phyloP scores from a whole-genome alignment of 1,140 invertebrate species.

The Doryteuthis pealeii region DNA sequence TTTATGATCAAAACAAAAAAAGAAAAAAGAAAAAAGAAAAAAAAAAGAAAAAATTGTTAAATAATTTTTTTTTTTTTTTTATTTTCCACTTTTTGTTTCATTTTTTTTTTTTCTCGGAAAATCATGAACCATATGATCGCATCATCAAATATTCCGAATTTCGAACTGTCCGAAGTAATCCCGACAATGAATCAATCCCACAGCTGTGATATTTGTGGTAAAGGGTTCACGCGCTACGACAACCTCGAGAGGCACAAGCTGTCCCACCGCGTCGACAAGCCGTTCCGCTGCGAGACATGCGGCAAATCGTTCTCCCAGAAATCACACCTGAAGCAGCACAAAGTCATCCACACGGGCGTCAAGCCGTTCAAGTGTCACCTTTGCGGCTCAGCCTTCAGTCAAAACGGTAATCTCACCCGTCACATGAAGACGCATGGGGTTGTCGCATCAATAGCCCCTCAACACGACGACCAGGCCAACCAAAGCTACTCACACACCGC shows the following conservation, averaged over 20 bases:
- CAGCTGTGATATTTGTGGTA: slow-evolving; percentile 24
- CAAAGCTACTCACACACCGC: neutral
- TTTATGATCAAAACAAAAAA: no score
- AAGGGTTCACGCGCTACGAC: slow-evolving; percentile 16
- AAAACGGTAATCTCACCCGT: slow-evolving; percentile 62
- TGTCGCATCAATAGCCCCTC: slow-evolving; percentile 43
- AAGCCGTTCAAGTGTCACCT: slow-evolving; percentile 56
- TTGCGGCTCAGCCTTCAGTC: slow-evolving; percentile 61
- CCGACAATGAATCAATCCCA: slow-evolving; percentile 38
- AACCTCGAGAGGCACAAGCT: slow-evolving; percentile 22
- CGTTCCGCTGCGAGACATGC: slow-evolving; percentile 77
- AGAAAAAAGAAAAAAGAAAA: no score
- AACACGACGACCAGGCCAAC: neutral
- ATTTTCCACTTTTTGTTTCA: no score
- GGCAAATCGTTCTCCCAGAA: slow-evolving; percentile 63
- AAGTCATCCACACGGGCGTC: slow-evolving; percentile 45
- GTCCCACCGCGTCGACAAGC: slow-evolving; percentile 22
- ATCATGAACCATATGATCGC: neutral
- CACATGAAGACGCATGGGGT: slow-evolving; percentile 63
- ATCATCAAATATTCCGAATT: neutral
- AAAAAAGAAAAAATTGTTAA: no score
- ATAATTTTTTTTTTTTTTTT: no score
- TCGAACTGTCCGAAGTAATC: slow-evolving; percentile 13
- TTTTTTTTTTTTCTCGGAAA: no score
- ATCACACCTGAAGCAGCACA: slow-evolving; percentile 16